Conservation (phyloP, 2,113 vertebrate species). For the Dermatemys mawii region DNA sequence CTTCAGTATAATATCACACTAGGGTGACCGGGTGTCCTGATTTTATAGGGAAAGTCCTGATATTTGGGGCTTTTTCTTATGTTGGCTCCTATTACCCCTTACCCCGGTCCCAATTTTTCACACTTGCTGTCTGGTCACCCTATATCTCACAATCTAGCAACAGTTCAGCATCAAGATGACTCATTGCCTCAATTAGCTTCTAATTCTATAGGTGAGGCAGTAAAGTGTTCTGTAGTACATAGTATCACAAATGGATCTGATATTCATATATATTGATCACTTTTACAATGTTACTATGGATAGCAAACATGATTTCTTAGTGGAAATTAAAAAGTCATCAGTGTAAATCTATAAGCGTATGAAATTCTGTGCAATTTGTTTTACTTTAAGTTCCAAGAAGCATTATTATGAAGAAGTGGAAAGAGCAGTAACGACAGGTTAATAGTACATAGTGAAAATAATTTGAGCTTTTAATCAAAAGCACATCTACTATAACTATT, state of each 20-base stretch:
- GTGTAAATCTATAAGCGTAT: not conserved
- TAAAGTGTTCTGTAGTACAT: not conserved
- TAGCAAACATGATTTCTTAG: not conserved
- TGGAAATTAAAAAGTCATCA: conserved; percentile 10
- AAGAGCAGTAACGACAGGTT: conserved; percentile 15
- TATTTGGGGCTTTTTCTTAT: too few species aligned
- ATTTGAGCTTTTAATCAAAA: not conserved
- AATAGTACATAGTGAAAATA: not conserved
- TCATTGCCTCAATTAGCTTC: conserved; percentile 9
- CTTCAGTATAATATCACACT: not conserved
- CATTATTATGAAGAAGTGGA: not conserved
- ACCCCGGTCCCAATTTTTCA: too few species aligned
- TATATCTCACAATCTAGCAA: not conserved
- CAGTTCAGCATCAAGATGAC: not conserved
- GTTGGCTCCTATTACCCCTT: too few species aligned
- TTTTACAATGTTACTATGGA: not conserved
- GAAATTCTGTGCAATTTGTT: not conserved
- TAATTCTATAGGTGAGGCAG: not conserved
- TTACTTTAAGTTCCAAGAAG: conserved; percentile 10
- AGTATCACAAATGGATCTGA: not conserved
- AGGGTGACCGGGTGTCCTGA: too few species aligned
- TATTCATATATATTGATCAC: conserved; percentile 17
- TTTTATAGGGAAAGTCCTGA: too few species aligned
- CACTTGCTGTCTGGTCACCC: too few species aligned
- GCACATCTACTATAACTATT: not conserved